phyloP scores from a whole-genome alignment of 2,113 vertebrate species.

The Sander vitreus region DNA sequence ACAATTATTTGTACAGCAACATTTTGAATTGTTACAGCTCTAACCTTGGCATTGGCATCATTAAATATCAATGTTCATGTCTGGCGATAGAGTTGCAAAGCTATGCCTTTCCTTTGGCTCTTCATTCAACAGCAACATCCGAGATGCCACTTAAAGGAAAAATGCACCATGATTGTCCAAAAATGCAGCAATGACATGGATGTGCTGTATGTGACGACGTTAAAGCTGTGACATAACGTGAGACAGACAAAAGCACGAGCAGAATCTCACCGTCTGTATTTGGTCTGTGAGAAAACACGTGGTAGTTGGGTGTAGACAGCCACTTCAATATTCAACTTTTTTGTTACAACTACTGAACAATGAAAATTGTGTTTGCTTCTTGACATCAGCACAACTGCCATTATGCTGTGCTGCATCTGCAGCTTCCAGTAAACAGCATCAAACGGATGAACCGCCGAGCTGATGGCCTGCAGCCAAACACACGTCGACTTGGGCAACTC shows the following conservation, averaged over 20 bases:
- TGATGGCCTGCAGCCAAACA: slow-evolving; percentile 43
- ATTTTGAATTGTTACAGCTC: no score
- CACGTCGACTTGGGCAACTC: not conserved
- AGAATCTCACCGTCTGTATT: not conserved
- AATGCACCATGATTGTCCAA: not conserved
- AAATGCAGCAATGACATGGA: not conserved
- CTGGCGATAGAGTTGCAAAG: not conserved
- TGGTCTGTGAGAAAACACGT: not conserved
- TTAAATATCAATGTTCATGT: not conserved
- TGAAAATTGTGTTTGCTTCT: no score
- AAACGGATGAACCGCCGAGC: slow-evolving; percentile 12
- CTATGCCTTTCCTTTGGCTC: no score
- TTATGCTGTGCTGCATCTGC: not conserved
- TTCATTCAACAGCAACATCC: not conserved
- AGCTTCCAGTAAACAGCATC: slow-evolving; percentile 15
- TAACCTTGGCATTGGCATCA: not conserved
- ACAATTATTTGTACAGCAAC: no score
- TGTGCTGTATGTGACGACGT: not conserved
- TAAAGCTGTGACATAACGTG: not conserved
- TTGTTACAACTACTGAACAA: not conserved
- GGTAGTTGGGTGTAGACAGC: not conserved
- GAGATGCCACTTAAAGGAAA: not conserved
- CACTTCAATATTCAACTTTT: not conserved
- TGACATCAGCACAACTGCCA: slow-evolving; percentile 10
- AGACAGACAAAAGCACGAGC: not conserved